A percentile compares a stretch with the other conserved stretches of the same genome.
phyloP scores from a whole-genome alignment of 2,113 vertebrate species.

The Larimichthys crocea region DNA sequence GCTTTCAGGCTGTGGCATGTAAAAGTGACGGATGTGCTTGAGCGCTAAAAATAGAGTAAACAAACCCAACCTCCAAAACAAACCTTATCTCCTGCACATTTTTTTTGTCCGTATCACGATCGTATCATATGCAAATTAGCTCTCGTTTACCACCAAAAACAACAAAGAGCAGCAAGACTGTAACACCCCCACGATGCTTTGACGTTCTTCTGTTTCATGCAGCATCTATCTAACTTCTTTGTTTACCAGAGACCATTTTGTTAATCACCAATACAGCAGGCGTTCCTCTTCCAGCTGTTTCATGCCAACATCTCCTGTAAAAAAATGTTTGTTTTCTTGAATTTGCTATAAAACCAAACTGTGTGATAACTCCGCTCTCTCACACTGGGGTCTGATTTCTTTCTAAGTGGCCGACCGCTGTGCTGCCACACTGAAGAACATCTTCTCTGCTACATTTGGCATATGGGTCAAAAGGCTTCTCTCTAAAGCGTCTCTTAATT shows the following conservation, averaged over 20 bases:
- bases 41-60: neutral
- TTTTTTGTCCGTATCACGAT: neutral
- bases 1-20: neutral
- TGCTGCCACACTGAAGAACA: slow-evolving; percentile 3
- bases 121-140: neutral
- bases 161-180: neutral
- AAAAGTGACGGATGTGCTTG: neutral
- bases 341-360: neutral
- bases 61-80: neutral
- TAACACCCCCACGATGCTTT: too few species aligned
- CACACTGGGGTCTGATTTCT: slow-evolving; percentile 23
- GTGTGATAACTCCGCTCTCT: slow-evolving; percentile 2
- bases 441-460: neutral
- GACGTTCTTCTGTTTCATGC: too few species aligned
- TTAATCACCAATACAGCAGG: slow-evolving; percentile 8
- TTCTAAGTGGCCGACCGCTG: slow-evolving; percentile 31
- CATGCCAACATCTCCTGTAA: neutral
- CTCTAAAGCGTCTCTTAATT: slow-evolving; percentile 37
- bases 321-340: neutral
- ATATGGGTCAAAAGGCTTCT: slow-evolving; percentile 34
- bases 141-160: too few species aligned
- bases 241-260: neutral
- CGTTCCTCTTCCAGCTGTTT: neutral
- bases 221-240: neutral
- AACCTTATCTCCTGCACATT: neutral